Evolutionary conservation across 2,113 vertebrate species (phyloP).

Genomic region (Cyanoliseus patagonus): DNA sequence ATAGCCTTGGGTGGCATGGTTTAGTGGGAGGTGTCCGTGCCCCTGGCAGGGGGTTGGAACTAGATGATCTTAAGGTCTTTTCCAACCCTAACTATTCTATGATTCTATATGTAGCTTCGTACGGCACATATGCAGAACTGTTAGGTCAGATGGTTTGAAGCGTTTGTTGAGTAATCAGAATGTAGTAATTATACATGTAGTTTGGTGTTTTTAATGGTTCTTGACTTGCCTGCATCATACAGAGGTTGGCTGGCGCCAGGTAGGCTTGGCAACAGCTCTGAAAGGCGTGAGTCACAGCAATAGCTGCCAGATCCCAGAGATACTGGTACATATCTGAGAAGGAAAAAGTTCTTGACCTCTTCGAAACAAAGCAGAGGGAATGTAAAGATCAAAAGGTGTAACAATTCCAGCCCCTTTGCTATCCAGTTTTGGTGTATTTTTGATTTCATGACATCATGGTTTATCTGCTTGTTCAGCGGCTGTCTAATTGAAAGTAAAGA

Average conservation of each 20-base stretch:
- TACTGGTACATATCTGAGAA: neutral
- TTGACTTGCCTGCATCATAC: constrained; percentile 42
- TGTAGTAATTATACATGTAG: constrained; percentile 43
- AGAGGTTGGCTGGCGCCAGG: constrained; percentile 31
- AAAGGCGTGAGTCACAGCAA: constrained; percentile 37
- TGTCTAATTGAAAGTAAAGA: neutral
- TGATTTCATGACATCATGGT: neutral
- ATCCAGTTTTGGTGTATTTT: neutral
- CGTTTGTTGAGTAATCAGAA: constrained; percentile 57
- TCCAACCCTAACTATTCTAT: no score
- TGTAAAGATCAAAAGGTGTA: neutral
- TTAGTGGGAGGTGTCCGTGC: no score
- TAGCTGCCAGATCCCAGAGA: constrained; percentile 36
- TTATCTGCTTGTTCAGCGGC: neutral
- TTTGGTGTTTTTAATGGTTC: constrained; percentile 54
- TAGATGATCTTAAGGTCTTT: no score
- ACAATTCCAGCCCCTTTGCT: neutral
- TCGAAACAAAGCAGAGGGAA: neutral
- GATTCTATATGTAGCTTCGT: neutral
- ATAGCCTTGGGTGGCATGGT: no score
- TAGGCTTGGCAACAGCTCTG: constrained; percentile 40
- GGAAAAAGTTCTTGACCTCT: constrained; percentile 44
- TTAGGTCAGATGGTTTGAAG: constrained; percentile 11
- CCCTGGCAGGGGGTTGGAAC: no score
- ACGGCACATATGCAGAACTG: neutral